phyloP scores from a whole-genome alignment of 2,113 vertebrate species.

The Larimichthys crocea region DNA sequence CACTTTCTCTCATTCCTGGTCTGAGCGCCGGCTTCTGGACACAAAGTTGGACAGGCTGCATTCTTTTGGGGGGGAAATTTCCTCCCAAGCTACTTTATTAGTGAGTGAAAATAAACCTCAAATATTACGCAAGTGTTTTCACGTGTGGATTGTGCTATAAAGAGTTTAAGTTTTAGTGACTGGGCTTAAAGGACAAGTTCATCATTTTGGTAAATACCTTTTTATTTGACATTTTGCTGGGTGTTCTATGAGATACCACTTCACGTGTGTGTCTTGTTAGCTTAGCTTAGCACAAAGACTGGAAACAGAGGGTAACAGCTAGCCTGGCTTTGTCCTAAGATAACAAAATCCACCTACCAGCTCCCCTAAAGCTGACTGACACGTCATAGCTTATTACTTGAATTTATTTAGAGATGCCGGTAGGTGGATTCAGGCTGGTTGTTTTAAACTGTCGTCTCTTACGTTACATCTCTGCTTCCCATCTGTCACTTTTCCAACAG shows the following conservation, averaged over 20 bases:
- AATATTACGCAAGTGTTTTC: conserved; percentile 52
- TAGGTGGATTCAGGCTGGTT: background rate
- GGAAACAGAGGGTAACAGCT: background rate
- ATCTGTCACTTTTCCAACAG: background rate
- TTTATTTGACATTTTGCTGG: background rate
- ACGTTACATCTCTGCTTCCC: background rate
- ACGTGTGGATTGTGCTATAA: conserved; percentile 21
- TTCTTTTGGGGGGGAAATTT: conserved; percentile 68
- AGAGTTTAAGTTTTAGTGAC: conserved; percentile 15
- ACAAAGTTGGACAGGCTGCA: conserved; percentile 61
- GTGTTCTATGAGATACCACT: background rate
- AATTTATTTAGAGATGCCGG: background rate
- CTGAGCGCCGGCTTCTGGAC: conserved; percentile 59
- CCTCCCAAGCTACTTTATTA: conserved; percentile 61
- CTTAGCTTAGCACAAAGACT: conserved; percentile 2
- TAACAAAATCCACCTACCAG: background rate
- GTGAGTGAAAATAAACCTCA: conserved; percentile 65
- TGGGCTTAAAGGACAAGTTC: conserved; percentile 8
- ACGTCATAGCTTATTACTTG: background rate
- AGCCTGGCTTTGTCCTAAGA: background rate
- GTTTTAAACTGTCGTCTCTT: background rate
- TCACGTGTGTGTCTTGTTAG: background rate
- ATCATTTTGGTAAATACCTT: conserved; percentile 11
- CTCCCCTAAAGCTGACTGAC: background rate
- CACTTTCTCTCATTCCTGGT: conserved; percentile 60